phyloP scores from a whole-genome alignment of 2,888 invertebrate genomes.

The Dicroscelio sp. region DNA sequence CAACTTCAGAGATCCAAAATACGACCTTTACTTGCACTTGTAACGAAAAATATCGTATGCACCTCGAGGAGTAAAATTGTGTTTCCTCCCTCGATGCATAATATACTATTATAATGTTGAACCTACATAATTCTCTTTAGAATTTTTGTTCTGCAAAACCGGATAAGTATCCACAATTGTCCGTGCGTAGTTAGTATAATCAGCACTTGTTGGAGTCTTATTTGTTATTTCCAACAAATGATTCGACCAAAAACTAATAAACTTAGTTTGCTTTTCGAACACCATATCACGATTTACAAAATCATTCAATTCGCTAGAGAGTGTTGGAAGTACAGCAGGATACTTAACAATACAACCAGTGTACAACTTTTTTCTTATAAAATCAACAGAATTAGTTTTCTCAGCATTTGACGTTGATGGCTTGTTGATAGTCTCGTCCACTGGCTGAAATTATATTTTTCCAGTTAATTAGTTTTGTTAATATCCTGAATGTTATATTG shows the following conservation, averaged over 20 bases:
- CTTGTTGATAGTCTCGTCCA: background rate
- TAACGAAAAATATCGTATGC: no score
- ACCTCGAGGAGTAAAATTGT: no score
- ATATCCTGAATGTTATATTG: no score
- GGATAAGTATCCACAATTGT: background rate
- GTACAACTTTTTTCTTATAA: background rate
- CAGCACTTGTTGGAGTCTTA: background rate
- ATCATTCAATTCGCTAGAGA: background rate
- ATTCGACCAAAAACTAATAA: background rate
- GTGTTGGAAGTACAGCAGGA: background rate
- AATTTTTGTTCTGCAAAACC: background rate
- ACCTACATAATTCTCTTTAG: background rate
- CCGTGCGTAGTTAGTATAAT: background rate
- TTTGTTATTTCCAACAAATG: background rate
- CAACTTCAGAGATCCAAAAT: no score
- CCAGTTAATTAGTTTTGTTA: no score
- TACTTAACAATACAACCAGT: background rate
- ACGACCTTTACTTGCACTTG: no score
- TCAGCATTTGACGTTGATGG: background rate
- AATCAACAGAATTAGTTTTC: background rate
- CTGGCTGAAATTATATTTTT: background rate
- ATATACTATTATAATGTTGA: no score
- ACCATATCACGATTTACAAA: background rate
- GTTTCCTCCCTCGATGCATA: no score
- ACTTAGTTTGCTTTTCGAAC: background rate